Percentiles rank a stretch among this genome's conserved stretches.
These are phyloP conservation scores for Malurus splendens DNA, from an alignment of 2,797 vertebrate genomes.

Conservation along the genomic window DNA sequence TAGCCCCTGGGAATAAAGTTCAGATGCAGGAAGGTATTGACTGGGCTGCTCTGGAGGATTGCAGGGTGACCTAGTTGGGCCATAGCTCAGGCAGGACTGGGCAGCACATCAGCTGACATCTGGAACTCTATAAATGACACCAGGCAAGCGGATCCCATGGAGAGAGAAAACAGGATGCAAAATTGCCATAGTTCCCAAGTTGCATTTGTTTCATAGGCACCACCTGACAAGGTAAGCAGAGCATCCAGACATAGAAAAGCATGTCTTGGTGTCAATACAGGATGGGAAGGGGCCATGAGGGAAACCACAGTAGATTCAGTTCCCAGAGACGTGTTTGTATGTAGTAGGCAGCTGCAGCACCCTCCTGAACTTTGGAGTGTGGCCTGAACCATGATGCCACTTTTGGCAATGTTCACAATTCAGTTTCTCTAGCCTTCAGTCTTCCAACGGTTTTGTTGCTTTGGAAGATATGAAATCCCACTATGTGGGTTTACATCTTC, in stretches of 20 bases:
- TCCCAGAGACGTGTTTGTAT: not conserved
- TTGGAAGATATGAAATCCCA: not conserved
- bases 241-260: not conserved
- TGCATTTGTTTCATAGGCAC: not conserved
- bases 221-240: not conserved
- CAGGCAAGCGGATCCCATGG: not conserved
- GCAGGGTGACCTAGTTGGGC: fast-evolving
- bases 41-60: not conserved
- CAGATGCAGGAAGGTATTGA: not conserved
- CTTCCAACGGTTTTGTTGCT: not conserved
- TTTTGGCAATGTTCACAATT: not conserved
- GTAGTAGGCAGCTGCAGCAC: fast-evolving
- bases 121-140: not conserved
- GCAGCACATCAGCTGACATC: not conserved
- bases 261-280: not conserved
- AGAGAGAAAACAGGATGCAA: not conserved
- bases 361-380: not conserved
- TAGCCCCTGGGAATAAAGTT: not conserved
- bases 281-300: not conserved
- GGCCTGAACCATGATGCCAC: not conserved
- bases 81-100: not conserved
- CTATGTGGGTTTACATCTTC: not conserved
- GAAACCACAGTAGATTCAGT: not conserved
- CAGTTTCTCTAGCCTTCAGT: not conserved
- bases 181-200: not conserved